Evolutionary conservation across 1,140 invertebrate species (phyloP).

Genomic region (Stenopsyche tienmushanensis): DNA sequence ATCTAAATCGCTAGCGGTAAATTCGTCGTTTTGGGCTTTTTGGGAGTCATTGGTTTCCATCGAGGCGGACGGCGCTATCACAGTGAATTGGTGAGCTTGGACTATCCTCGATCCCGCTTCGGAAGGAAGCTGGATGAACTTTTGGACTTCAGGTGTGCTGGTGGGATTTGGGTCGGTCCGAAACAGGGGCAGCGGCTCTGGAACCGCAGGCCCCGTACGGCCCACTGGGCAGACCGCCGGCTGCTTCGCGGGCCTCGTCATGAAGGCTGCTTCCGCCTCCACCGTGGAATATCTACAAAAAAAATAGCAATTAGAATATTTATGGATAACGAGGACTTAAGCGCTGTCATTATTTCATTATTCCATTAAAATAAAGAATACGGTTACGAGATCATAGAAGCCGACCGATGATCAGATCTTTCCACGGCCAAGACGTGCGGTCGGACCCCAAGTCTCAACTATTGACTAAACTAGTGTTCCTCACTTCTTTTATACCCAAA

Average conservation of each 20-base stretch:
- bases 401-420: too few relatives aligned
- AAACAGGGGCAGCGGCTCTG: neutral
- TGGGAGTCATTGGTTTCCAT: slow-evolving; percentile 21
- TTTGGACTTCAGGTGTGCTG: neutral
- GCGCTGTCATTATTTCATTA: too few relatives aligned
- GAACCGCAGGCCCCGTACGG: slow-evolving; percentile 2
- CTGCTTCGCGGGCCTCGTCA: slow-evolving; percentile 39
- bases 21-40: slow-evolving; percentile 1
- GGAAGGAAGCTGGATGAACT: neutral
- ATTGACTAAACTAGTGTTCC: too few relatives aligned
- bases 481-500: too few relatives aligned
- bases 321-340: neutral
- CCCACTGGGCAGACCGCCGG: slow-evolving; percentile 24
- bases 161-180: neutral
- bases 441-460: too few relatives aligned
- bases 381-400: too few relatives aligned
- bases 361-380: too few relatives aligned
- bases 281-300: slow-evolving; percentile 40
- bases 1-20: neutral
- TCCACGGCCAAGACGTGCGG: too few relatives aligned
- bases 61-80: slow-evolving; percentile 30
- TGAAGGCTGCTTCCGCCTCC: slow-evolving; percentile 38
- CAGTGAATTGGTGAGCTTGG: slow-evolving; percentile 30
- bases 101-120: neutral
- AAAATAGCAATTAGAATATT: slow-evolving; percentile 3